Base-by-base conservation (phyloP, 1,140 invertebrate species). In the Saccostrea cuccullata region DNA sequence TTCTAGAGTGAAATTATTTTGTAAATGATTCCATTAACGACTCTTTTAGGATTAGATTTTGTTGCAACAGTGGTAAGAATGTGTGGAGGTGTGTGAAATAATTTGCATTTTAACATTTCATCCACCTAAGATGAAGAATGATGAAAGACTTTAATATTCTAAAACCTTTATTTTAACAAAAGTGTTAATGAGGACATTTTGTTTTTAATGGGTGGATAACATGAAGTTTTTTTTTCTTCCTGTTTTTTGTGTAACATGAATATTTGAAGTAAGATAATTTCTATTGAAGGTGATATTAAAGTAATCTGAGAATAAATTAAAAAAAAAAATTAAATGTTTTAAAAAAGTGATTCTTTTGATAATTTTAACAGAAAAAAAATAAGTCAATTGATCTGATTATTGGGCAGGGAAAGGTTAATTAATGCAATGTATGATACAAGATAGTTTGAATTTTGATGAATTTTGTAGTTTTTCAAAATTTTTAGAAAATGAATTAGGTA, bases 391-490 rank as follows among this genome's bases (percentile, higher is more conserved):
- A 77, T 77, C 70, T 77, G 23, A 36, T 77, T 30, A 77, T 26
- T 0, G 17, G 3, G 26, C 23, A 77, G 26, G 15, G 70, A 36
- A 77, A 77, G 70, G 70, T 77, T 77, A 77, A 77, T 77, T 4
- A 77, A 77, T 77, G 70, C 70, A 77, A 26, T 77, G 70, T 84
- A 56, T 55, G 82, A 23, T n/a, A 84, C 20, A 20, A 55, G 47
- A 84, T 55, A 55, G 40, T 84, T 64, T 55, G 82, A 56, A 84
- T 84, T 84, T 84, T 84, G 82, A 84, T 84, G 40, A 84, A 84
- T 84, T 84, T 84, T 84, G 12, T 12, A 30, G 15, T 77, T 77
- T 77, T 84, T 55, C n/a, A n/a, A 84, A 84, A 84, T 55, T 84
- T 55, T 84, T 56, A 56, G 82, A 84, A 84, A 84, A 84, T 84